These are phyloP conservation scores for Elmis aenea DNA, from an alignment of 2,888 invertebrate genomes.

Conservation along the genomic window DNA sequence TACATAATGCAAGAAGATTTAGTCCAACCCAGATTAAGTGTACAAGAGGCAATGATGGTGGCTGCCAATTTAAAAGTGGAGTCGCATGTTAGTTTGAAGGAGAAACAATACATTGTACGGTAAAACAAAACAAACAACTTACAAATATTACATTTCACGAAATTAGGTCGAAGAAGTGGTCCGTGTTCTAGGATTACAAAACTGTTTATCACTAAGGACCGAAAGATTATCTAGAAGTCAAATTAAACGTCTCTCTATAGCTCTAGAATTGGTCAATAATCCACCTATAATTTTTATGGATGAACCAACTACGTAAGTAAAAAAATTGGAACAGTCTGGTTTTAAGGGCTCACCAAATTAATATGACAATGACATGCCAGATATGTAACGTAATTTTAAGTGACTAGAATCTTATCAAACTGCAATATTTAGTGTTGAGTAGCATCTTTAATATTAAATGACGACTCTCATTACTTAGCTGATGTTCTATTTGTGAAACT, in stretches of 20 bases:
- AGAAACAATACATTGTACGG: slow-evolving; percentile 63
- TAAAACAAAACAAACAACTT: slow-evolving; percentile 23
- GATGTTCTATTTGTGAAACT: too few species aligned
- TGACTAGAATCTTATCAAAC: too few species aligned
- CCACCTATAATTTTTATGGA: slow-evolving; percentile 78
- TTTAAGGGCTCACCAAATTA: too few species aligned
- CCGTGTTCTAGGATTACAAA: slow-evolving; percentile 62
- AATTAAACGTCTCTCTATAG: slow-evolving; percentile 69
- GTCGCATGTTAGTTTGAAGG: slow-evolving; percentile 50
- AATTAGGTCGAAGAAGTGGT: slow-evolving; percentile 68
- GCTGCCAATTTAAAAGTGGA: slow-evolving; percentile 72
- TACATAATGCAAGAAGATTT: slow-evolving; percentile 80
- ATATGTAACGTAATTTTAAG: too few species aligned
- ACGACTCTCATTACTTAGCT: too few species aligned
- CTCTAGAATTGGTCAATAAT: slow-evolving; percentile 75
- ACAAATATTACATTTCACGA: slow-evolving; percentile 1
- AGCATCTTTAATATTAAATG: not conserved
- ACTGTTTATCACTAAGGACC: slow-evolving; percentile 60
- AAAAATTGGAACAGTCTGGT: too few species aligned
- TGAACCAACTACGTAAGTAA: slow-evolving; percentile 72
- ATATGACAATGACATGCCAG: too few species aligned
- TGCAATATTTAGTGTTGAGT: too few species aligned
- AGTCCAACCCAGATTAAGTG: slow-evolving; percentile 65
- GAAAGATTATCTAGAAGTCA: slow-evolving; percentile 72
- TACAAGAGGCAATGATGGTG: slow-evolving; percentile 67